These are phyloP conservation scores for Eueides isabella DNA, from an alignment of 1,140 invertebrate genomes.

Conservation along the genomic window DNA sequence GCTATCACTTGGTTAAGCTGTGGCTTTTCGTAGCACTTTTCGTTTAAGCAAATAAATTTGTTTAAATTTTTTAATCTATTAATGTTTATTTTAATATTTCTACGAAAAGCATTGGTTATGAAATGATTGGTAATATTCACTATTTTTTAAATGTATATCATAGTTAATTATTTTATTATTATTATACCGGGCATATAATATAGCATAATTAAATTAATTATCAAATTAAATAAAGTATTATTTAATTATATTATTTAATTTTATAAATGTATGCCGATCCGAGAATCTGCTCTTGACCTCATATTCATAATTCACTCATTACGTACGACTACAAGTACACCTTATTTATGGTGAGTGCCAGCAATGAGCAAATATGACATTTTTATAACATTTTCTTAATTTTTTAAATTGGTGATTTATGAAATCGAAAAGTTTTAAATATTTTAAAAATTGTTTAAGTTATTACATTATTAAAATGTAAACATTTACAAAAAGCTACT, in stretches of 20 bases:
- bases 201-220: background rate
- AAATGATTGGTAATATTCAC: no score
- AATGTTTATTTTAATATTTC: slow-evolving; percentile 21
- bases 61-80: slow-evolving; percentile 26
- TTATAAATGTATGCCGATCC: slow-evolving; percentile 20
- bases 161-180: no score
- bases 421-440: background rate
- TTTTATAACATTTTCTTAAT: slow-evolving; percentile 15
- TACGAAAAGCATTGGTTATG: background rate
- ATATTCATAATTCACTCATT: slow-evolving; percentile 22
- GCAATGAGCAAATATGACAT: slow-evolving; percentile 26
- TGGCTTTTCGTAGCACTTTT: slow-evolving; percentile 37
- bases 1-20: slow-evolving; percentile 40
- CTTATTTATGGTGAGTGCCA: slow-evolving; percentile 20
- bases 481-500: background rate
- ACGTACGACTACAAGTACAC: slow-evolving; percentile 23
- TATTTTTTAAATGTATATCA: background rate
- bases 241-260: background rate
- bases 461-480: background rate
- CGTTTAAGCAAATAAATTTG: slow-evolving; percentile 33
- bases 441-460: background rate
- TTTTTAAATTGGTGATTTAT: background rate
- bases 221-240: background rate
- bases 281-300: slow-evolving; percentile 25
- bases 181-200: background rate